These are phyloP conservation scores for Scleropages formosus DNA, from an alignment of 2,797 vertebrate genomes.

Conservation along the genomic window DNA sequence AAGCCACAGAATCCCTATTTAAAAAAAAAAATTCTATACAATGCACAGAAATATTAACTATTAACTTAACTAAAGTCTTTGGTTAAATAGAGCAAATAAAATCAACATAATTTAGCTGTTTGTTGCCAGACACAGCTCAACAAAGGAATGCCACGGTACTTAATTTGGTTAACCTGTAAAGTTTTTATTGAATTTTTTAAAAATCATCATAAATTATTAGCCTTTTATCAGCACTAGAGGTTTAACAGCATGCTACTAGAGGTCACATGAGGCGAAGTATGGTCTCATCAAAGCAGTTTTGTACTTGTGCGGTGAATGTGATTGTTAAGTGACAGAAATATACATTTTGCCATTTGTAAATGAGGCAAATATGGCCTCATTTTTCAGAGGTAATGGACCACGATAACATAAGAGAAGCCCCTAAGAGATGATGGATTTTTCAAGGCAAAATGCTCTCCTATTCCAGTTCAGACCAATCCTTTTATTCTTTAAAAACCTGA, in stretches of 20 bases:
- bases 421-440: constrained; percentile 27
- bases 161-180: no score
- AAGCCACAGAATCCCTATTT: constrained; percentile 66
- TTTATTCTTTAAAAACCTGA: no score
- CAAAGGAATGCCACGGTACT: no score
- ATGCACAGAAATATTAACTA: no score
- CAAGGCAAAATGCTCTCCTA: background rate
- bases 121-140: background rate
- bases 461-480: no score
- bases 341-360: constrained; percentile 57
- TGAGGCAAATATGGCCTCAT: constrained; percentile 48
- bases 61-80: constrained; percentile 30
- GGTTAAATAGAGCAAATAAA: constrained; percentile 23
- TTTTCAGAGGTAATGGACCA: constrained; percentile 50
- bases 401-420: constrained; percentile 33
- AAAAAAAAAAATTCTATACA: no score
- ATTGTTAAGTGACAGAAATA: constrained; percentile 40
- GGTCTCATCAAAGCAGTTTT: constrained; percentile 55
- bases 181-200: no score
- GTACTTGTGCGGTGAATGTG: constrained; percentile 36
- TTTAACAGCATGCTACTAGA: background rate
- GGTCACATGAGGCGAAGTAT: constrained; percentile 30
- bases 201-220: no score
- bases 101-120: background rate
- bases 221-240: no score